phyloP scores from a whole-genome alignment of 2,888 invertebrate species.

The Laothoe populi region DNA sequence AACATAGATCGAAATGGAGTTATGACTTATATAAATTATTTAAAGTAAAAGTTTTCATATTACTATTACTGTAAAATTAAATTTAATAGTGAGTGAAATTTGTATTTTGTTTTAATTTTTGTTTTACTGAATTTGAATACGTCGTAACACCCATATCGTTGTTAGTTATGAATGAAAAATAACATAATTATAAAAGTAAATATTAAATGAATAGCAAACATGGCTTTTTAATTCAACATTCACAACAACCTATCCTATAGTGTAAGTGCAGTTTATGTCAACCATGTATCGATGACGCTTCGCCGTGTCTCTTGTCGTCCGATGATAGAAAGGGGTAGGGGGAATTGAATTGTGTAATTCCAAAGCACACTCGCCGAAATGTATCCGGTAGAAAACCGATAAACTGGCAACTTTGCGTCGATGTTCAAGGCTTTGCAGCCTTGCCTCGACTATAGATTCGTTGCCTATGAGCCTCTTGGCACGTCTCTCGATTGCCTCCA shows the following conservation, averaged over 20 bases:
- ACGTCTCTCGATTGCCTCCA: too few relatives aligned
- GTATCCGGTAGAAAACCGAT: too few relatives aligned
- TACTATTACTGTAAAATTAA: slow-evolving; percentile 83
- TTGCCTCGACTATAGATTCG: too few relatives aligned
- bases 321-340: too few relatives aligned
- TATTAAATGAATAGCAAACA: slow-evolving; percentile 83
- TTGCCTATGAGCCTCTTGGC: too few relatives aligned
- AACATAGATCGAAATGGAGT: slow-evolving; percentile 77
- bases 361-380: too few relatives aligned
- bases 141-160: slow-evolving; percentile 85
- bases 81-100: slow-evolving; percentile 85
- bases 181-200: slow-evolving; percentile 85
- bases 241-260: slow-evolving; percentile 16
- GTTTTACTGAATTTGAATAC: slow-evolving; percentile 84
- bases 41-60: slow-evolving; percentile 79
- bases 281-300: slow-evolving; percentile 14
- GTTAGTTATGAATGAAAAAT: slow-evolving; percentile 85
- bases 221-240: slow-evolving; percentile 71
- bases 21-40: slow-evolving; percentile 81
- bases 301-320: too few relatives aligned
- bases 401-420: too few relatives aligned
- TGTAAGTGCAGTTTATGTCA: slow-evolving; percentile 8
- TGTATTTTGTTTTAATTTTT: slow-evolving; percentile 83
- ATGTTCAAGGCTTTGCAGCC: too few relatives aligned
- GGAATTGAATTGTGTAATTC: too few relatives aligned